Evolutionary conservation across 2,888 invertebrate species (phyloP).

Genomic region (Morinoia aosen): DNA sequence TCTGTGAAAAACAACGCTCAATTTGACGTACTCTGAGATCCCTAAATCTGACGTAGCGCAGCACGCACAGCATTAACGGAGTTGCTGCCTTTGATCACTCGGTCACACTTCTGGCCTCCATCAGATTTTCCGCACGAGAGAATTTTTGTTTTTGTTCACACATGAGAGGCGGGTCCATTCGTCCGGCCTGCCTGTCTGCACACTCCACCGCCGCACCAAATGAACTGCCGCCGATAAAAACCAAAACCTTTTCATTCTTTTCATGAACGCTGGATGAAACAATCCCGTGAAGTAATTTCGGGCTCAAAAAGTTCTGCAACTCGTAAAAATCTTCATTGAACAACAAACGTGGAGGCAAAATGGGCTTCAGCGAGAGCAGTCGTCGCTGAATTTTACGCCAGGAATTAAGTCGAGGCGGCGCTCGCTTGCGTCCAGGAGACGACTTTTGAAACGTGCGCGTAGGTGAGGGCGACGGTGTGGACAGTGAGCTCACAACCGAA

Average conservation of each 20-base stretch:
- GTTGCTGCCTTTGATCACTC: background rate
- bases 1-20: background rate
- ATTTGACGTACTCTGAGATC: background rate
- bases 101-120: background rate
- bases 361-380: background rate
- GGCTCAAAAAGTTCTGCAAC: background rate
- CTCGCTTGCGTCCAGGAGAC: too few species aligned
- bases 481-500: background rate
- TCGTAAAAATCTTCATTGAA: background rate
- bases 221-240: constrained; percentile 8
- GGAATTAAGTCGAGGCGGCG: background rate
- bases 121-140: background rate
- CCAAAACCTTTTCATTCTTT: background rate
- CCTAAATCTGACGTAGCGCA: background rate
- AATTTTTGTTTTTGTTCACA: constrained; percentile 9
- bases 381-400: background rate
- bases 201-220: background rate
- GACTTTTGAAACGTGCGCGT: background rate
- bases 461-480: background rate
- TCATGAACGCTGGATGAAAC: background rate
- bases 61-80: background rate
- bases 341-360: background rate
- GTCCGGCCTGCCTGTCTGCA: background rate
- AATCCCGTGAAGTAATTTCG: constrained; percentile 15
- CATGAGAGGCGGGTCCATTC: background rate